Evolutionary conservation across 2,797 vertebrate genomes (phyloP), one percentile per base, ranked within the genome.

Genomic region (Sylvilagus floridanus): DNA sequence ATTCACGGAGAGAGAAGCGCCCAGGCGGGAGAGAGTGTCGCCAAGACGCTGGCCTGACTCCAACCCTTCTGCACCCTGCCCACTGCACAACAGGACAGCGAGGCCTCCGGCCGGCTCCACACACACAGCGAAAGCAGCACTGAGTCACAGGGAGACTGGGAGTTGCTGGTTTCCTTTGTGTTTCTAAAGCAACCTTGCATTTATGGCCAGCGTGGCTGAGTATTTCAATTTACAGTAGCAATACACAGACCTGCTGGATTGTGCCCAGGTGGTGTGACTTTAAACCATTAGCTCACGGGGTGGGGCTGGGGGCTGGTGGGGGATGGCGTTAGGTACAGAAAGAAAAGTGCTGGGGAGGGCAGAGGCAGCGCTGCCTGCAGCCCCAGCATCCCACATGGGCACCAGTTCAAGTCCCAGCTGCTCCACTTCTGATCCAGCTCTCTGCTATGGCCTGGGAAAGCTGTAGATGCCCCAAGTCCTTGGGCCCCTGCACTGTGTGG

Each of bases 131-230:
- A 60, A 8, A 5, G 37, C 4, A 19, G 30, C 24, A 4, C 62
- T 24, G 26, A 5, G 10, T n/a, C 4, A 47, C 37, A 3, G 10
- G 47, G 47, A 75, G 42, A 47, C 42, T 47, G 42, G 42, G 42
- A 47, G 42, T 47, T 47, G 42, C 42, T 47, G 42, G 42, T 68
- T 54, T 10, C 37, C 60, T 47, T 89, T 82, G 52, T 52, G 52
- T 87, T 86, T 37, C 60, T 75, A 69, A 84, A 87, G 89, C 50
- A 13, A 86, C 52, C 91, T 73, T 95, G 94, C 78, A 54, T 6
- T 83, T 11, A 42, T 6, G 63, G 42, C 73, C 65, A 14, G 54
- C 30, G 3, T 21, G 12, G 16, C 52, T n/a, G 47, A 30, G 4
- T 86, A 19, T 82, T 26, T 63, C 21, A 7, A 11, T 42, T 7